Base-by-base conservation (phyloP, 2,113 vertebrate genomes). In the Caranx ignobilis region DNA sequence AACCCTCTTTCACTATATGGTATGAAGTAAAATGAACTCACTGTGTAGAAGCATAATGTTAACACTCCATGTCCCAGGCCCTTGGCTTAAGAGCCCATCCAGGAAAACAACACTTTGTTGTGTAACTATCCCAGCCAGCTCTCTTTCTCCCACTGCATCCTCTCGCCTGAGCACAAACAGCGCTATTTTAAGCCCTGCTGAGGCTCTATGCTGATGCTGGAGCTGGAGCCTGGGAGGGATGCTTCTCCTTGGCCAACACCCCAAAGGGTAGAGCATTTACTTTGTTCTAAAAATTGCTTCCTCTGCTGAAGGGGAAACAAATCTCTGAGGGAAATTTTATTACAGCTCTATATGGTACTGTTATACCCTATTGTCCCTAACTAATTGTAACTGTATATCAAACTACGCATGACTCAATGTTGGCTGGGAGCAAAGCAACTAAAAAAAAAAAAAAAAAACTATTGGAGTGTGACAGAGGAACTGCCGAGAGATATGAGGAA, bases 121-220 rank as follows among this genome's bases (percentile, higher is more conserved):
- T 90, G 82, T 75, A 92, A 94, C 72, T 79, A 85, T 82, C 85
- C 60, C 74, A 70, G 91, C 90, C 84, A 84, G 82, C 73, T 85
- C 80, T 77, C 81, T 85, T 11, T 11, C 87, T 83, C 81, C 85
- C 64, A 15, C 87, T 63, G 69, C 88, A 77, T 87, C 88, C 85
- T 87, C 85, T 75, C 50, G 77, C 71, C 75, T 87, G 81, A 84
- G 52, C 83, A 87, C 89, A 87, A 89, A 85, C 72, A 41, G 70
- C 19, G 56, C 91, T 95, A 95, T 94, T 94, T 94, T 93, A 89
- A 91, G 88, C 88, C 71, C 63, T 21, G 68, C 83, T 83, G 87
- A 86, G 81, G 52, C 85, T 85, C 67, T 73, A 77, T 62, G 85
- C 84, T 54, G 48, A 63, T 77, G 83, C 67, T 43, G 63, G 18